These are phyloP conservation scores for Ariolimax columbianus DNA, from an alignment of 2,888 invertebrate genomes.

Conservation along the genomic window DNA sequence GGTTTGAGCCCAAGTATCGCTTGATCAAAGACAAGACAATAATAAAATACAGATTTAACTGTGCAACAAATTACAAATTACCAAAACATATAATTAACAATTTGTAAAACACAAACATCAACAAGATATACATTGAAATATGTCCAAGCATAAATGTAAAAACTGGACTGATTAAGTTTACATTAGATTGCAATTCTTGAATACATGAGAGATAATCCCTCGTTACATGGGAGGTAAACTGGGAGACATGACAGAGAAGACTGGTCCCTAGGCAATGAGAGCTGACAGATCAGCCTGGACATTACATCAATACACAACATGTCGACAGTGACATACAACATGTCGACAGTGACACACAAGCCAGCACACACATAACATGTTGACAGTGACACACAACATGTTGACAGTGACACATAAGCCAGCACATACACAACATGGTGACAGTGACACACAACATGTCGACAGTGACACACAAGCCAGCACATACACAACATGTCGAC, in stretches of 20 bases:
- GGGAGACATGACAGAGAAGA: not conserved
- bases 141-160: not conserved
- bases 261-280: not conserved
- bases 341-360: not conserved
- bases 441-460: no score
- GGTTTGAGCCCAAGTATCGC: no score
- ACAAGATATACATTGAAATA: not conserved
- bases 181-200: conserved; percentile 32
- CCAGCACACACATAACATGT: not conserved
- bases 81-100: not conserved
- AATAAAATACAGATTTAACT: not conserved
- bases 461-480: not conserved
- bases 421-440: no score
- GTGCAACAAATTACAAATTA: not conserved
- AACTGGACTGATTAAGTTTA: not conserved
- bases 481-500: no score
- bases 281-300: not conserved
- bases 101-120: not conserved
- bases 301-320: not conserved
- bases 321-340: no score
- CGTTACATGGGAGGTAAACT: not conserved
- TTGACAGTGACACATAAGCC: no score
- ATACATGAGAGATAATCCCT: not conserved
- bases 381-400: no score
- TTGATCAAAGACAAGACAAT: not conserved